Conservation (phyloP, 1,140 invertebrate genomes). For the Laodelphax striatellus region DNA sequence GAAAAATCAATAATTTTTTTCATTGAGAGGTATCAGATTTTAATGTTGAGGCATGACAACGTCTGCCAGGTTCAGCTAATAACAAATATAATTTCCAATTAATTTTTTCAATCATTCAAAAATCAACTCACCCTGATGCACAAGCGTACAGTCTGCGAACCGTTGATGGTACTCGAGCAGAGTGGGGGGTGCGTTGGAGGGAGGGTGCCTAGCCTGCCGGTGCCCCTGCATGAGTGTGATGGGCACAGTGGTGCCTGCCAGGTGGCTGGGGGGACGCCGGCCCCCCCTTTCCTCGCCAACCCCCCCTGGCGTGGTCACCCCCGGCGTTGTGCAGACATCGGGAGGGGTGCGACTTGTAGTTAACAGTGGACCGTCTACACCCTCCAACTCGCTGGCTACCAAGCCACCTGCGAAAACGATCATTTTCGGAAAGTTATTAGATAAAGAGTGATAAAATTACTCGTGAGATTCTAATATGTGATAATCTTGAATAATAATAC, state of each 20-base stretch:
- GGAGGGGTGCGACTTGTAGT: conserved; percentile 10
- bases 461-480: no score
- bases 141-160: conserved; percentile 6
- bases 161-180: neutral
- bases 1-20: no score
- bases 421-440: no score
- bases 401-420: conserved; percentile 3
- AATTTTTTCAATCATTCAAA: no score
- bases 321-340: conserved; percentile 15
- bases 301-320: neutral
- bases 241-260: conserved; percentile 35
- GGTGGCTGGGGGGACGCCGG: conserved; percentile 11
- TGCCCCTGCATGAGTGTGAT: conserved; percentile 33
- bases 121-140: conserved; percentile 4
- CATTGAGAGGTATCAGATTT: no score
- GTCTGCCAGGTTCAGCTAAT: no score
- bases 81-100: no score
- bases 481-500: no score
- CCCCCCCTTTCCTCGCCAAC: neutral
- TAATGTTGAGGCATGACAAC: no score
- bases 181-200: neutral
- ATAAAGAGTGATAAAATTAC: no score
- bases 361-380: conserved; percentile 17
- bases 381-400: conserved; percentile 17
- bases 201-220: neutral